A percentile compares a stretch with the other conserved stretches of the same genome.
Evolutionary conservation across 2,888 invertebrate genomes (phyloP).

Genomic region (Eristalis tenax): DNA sequence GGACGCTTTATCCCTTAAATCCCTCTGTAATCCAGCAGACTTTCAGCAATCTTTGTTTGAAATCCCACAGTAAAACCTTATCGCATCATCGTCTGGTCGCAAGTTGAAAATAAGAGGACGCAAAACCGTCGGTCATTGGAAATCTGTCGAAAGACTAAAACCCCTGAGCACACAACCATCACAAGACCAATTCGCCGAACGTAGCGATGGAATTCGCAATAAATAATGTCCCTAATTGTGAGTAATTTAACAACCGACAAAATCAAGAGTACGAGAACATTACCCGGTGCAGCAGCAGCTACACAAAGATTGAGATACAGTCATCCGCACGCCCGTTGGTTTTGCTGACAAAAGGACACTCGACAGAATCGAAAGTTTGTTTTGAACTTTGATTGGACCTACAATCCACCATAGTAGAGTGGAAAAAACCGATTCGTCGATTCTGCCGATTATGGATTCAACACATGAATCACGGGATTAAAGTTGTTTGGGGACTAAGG

Average conservation of each 20-base stretch:
- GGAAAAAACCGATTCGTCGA: background rate
- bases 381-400: background rate
- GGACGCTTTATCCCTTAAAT: background rate
- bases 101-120: background rate
- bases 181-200: too few relatives aligned
- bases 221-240: slow-evolving; percentile 37
- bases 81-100: background rate
- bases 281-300: background rate
- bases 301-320: background rate
- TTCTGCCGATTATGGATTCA: slow-evolving; percentile 19
- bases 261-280: background rate
- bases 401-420: background rate
- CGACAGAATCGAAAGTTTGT: background rate
- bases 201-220: slow-evolving; percentile 5
- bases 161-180: background rate
- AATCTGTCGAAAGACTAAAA: background rate
- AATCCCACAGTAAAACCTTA: background rate
- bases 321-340: background rate
- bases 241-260: slow-evolving; percentile 17
- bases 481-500: slow-evolving; percentile 17
- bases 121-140: background rate
- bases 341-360: background rate
- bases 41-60: background rate
- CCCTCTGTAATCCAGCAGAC: background rate
- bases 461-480: slow-evolving; percentile 10